phyloP scores from a whole-genome alignment of 1,140 invertebrate genomes.

The Lethrus apterus region DNA sequence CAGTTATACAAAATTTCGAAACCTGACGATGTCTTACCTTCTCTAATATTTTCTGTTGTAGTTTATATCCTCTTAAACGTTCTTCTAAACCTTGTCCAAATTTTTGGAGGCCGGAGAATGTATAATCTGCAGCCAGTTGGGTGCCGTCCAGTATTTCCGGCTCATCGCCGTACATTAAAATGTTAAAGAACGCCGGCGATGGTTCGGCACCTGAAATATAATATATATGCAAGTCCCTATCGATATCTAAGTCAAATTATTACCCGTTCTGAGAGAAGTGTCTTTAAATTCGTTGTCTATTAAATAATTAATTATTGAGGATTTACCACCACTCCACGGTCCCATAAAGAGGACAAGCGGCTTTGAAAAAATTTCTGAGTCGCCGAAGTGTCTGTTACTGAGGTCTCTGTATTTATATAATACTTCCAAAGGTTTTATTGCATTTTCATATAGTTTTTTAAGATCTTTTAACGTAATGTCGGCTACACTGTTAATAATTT shows the following conservation, averaged over 20 bases:
- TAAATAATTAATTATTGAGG: conserved; percentile 89
- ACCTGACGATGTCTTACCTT: conserved; percentile 56
- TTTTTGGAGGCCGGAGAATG: conserved; percentile 88
- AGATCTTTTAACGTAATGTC: conserved; percentile 75
- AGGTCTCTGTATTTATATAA: conserved; percentile 88
- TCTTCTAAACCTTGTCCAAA: conserved; percentile 90
- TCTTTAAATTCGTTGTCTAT: conserved; percentile 78
- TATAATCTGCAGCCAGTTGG: conserved; percentile 86
- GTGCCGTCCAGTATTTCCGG: conserved; percentile 83
- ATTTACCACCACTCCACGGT: conserved; percentile 93
- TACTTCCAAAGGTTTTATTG: conserved; percentile 82
- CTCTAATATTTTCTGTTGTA: conserved; percentile 78
- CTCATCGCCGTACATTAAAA: conserved; percentile 80
- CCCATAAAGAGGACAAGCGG: conserved; percentile 89
- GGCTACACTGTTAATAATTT: conserved; percentile 62
- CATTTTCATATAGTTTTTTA: conserved; percentile 79
- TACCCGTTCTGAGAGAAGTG: conserved; percentile 79
- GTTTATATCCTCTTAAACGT: conserved; percentile 71
- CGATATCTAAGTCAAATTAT: conserved; percentile 13
- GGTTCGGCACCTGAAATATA: conserved; percentile 76
- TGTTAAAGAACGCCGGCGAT: conserved; percentile 88
- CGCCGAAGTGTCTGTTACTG: conserved; percentile 86
- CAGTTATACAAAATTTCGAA: conserved; percentile 2
- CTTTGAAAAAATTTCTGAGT: conserved; percentile 92
- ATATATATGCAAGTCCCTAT: no score